Percentiles rank a stretch among this genome's conserved stretches.
Evolutionary conservation across 2,888 invertebrate species (phyloP).

Genomic region (Myopa testacea): DNA sequence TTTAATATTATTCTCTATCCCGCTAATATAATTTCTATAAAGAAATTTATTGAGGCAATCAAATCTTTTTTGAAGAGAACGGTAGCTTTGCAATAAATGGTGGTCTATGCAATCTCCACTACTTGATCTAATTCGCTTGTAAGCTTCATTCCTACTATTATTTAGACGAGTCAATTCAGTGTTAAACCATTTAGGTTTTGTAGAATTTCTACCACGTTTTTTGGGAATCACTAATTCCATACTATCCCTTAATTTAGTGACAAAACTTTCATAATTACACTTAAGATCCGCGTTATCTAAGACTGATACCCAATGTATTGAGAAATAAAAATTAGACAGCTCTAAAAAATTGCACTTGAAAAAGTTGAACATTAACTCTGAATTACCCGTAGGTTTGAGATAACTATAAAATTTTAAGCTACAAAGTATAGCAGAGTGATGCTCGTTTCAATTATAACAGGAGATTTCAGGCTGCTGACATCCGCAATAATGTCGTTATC

Average conservation of each 20-base stretch:
- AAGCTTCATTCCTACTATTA: slow-evolving; percentile 14
- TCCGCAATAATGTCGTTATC: too few species aligned
- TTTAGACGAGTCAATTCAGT: not conserved
- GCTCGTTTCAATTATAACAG: too few species aligned
- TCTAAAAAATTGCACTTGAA: too few species aligned
- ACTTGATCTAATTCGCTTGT: not conserved
- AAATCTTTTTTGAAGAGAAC: not conserved
- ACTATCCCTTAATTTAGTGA: not conserved
- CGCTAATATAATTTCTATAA: not conserved
- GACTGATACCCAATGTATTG: not conserved
- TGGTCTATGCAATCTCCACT: too few species aligned
- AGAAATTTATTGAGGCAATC: not conserved
- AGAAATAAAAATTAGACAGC: not conserved
- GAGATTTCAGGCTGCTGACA: too few species aligned
- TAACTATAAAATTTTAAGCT: too few species aligned
- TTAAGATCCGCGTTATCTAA: not conserved
- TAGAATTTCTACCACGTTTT: too few species aligned
- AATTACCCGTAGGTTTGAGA: too few species aligned
- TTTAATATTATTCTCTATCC: not conserved
- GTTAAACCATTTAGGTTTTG: slow-evolving; percentile 2
- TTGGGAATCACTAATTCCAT: not conserved
- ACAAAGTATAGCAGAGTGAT: too few species aligned
- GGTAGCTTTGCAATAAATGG: too few species aligned
- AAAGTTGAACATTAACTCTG: too few species aligned
- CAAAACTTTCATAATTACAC: not conserved